Evolutionary conservation across 2,797 vertebrate genomes (phyloP), one percentile per base, ranked within the genome.

Genomic region (Anas bernieri): DNA sequence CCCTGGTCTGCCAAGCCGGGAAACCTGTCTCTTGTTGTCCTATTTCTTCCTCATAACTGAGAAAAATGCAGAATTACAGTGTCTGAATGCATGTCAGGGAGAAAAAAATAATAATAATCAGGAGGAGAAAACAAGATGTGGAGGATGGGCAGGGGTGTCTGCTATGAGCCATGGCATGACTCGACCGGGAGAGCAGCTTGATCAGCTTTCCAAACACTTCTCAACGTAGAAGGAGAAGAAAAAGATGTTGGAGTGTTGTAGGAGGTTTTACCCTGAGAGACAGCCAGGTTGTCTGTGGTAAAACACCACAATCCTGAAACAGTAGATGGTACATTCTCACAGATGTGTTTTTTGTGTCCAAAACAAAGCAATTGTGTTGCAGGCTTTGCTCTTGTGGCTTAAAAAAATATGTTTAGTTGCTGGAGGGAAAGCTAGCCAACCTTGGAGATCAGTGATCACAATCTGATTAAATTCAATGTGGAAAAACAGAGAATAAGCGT

Each of bases 391-490:
- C 45, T 43, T 21, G 7, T 73, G 45, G 45, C 16, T 82, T 83
- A 2, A 64, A 61, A 64, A 82, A n/a, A 83, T 25, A 35, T 13
- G 54, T 9, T 23, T 68, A 58, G 41, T 68, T 1, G 0, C 50
- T 66, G 41, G 58, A 73, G 55, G 41, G 55, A 39, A 92, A 75
- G 9, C 37, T 81, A 46, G 66, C 37, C 76, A 88, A 81, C 20
- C 23, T 9, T 55, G 45, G 59, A 86, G 30, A 88, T 83, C 52
- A 91, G 55, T 0, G 1, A 91, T 86, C 89, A 78, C 45, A 83
- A 78, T 75, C 48, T 75, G 87, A 75, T 78, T 93, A 66, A 21
- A 72, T 59, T 91, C 46, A 69, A 17, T 26, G 30, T 30, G 17
- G 50, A 59, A 90, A 91, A 88, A 46, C 11, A 73, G 54, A 83